A percentile compares a stretch with the other conserved stretches of the same genome.
Evolutionary conservation across 2,797 vertebrate species (phyloP).

Genomic region (Brotula barbata): DNA sequence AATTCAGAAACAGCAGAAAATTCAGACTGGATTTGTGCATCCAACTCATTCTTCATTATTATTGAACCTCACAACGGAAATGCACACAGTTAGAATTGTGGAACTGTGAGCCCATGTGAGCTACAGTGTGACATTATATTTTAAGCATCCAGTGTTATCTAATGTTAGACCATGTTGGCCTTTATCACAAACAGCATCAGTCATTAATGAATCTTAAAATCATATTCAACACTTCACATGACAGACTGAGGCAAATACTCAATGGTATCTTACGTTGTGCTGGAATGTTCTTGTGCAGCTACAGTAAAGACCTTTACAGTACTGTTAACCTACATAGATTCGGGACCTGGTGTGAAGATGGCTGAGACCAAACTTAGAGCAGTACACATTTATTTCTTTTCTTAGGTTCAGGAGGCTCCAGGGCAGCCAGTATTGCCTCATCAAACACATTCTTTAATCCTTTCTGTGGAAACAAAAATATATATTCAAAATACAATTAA

Average conservation of each 20-base stretch:
- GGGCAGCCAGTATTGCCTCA: slow-evolving; percentile 95
- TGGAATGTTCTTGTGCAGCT: slow-evolving; percentile 65
- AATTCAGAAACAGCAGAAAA: slow-evolving; percentile 9
- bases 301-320: slow-evolving; percentile 53
- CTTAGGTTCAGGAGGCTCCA: slow-evolving; percentile 96
- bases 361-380: slow-evolving; percentile 84
- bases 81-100: background rate
- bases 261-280: slow-evolving; percentile 65
- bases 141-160: slow-evolving; percentile 25
- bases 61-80: slow-evolving; percentile 20
- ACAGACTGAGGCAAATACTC: slow-evolving; percentile 57
- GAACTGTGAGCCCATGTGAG: background rate
- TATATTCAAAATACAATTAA: slow-evolving; percentile 71
- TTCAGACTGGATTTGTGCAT: background rate
- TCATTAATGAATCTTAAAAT: slow-evolving; percentile 41
- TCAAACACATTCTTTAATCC: slow-evolving; percentile 99
- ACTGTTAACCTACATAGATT: slow-evolving; percentile 64
- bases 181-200: slow-evolving; percentile 42
- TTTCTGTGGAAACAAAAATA: slow-evolving; percentile 92
- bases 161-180: slow-evolving; percentile 20
- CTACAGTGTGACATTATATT: slow-evolving; percentile 18
- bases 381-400: slow-evolving; percentile 96
- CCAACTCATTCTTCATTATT: slow-evolving; percentile 16
- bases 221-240: slow-evolving; percentile 36
- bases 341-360: slow-evolving; percentile 71